Evolutionary conservation across 2,888 invertebrate genomes (phyloP).

Genomic region (Lacanobia oleracea): DNA sequence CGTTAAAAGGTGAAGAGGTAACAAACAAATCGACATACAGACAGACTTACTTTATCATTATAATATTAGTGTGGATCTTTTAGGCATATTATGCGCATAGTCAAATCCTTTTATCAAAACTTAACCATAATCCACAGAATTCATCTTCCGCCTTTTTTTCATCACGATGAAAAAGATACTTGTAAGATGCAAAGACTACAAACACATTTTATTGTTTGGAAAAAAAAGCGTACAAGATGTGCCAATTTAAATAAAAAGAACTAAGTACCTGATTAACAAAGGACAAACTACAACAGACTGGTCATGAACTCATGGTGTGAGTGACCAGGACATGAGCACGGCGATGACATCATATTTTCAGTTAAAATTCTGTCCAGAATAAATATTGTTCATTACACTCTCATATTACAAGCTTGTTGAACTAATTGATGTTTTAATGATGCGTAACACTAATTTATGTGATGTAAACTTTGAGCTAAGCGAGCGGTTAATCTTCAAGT

Average conservation of each 20-base stretch:
- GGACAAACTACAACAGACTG: neutral
- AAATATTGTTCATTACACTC: neutral
- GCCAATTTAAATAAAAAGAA: neutral
- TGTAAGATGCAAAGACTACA: too few species aligned
- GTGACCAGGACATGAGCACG: neutral
- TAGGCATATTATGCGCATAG: too few species aligned
- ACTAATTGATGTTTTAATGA: neutral
- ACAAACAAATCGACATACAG: too few species aligned
- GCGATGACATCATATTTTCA: neutral
- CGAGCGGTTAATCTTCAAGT: too few species aligned
- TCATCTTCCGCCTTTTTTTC: too few species aligned
- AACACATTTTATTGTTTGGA: too few species aligned
- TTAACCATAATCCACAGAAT: too few species aligned
- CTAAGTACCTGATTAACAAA: neutral
- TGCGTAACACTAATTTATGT: neutral
- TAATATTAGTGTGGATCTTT: too few species aligned
- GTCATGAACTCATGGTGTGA: neutral
- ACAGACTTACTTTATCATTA: too few species aligned
- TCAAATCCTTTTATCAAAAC: too few species aligned
- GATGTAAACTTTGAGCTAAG: neutral
- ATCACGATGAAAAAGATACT: too few species aligned
- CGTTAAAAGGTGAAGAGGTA: too few species aligned
- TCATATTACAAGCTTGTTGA: conserved; percentile 12
- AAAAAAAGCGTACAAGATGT: neutral
- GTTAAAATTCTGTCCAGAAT: neutral